Conservation (phyloP, 2,113 vertebrate species). For the Cryptomyrus ogoouensis region DNA sequence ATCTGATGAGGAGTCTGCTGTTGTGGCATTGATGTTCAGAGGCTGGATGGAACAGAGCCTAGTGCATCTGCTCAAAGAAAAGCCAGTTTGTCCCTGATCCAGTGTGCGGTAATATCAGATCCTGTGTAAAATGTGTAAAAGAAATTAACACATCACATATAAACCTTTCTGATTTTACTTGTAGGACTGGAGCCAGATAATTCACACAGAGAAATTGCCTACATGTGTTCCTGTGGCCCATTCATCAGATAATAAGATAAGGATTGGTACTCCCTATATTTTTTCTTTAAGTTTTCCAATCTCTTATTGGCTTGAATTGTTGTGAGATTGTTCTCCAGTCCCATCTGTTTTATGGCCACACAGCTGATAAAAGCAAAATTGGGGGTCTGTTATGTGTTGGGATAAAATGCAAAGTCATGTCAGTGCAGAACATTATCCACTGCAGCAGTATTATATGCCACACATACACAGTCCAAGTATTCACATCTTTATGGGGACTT, state of each 20-base stretch:
- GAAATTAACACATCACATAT: neutral
- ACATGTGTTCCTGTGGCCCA: neutral
- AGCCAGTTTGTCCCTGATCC: neutral
- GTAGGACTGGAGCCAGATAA: neutral
- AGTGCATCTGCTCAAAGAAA: neutral
- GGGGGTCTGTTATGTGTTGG: neutral
- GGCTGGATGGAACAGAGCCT: neutral
- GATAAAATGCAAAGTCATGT: neutral
- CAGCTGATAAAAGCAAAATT: no score
- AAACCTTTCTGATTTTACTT: neutral
- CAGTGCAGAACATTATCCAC: no score
- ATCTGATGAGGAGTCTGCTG: neutral
- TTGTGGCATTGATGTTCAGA: neutral
- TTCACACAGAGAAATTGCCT: neutral
- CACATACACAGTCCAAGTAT: no score
- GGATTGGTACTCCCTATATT: neutral
- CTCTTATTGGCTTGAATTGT: neutral
- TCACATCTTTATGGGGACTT: no score
- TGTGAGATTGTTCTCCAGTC: neutral
- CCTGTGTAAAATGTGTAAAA: neutral
- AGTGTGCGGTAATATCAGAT: neutral
- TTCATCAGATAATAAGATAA: neutral
- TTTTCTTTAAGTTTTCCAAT: neutral
- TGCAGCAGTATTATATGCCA: no score
- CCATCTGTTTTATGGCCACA: no score